Base-by-base conservation (phyloP, 2,797 vertebrate genomes). In the Megalops cyprinoides region DNA sequence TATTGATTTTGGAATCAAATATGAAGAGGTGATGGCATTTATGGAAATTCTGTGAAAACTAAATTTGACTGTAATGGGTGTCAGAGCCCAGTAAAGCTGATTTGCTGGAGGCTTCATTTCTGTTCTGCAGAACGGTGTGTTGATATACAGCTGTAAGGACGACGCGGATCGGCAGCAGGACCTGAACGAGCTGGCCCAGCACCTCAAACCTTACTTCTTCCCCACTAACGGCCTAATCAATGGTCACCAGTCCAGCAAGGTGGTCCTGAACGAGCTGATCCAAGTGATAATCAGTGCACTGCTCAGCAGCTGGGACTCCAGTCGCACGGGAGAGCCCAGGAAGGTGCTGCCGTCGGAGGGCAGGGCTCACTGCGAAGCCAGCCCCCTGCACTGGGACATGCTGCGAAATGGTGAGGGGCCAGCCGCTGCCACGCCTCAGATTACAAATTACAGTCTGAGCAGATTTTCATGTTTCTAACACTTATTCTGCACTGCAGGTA, bases 141-240 rank as follows among this genome's bases (percentile, higher is more conserved):
- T 97, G 88, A 96, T 99, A 73, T 99, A 97, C 84, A 96, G 96
- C 88, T 97, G 97, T 82, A 95, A 94, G 82, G 97, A 98, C 37
- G 94, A 96, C 71, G 94, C 93, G 34, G 96, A 97, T 31, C 93
- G 94, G 0, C 90, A 91, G 0, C 92, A 92, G 9, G 97, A 99
- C 91, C 90, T 96, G 85, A 96, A 92, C 0, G 95, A 95, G 65
- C 94, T 99, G 0, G 92, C 97, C 18, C 91, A 94, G 85, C 97
- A 97, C 73, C 92, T 99, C 83, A 94, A 97, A 88, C 96, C 97
- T 0, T 98, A 99, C 91, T 98, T 99, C 87, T 95, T 95, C 71
- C 95, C 94, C 0, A 92, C 93, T 83, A 96, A 96, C 0, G 95
- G 96, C 79, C 84, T 96, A 39, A 92, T 96, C 85, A 94, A 91